phyloP scores from a whole-genome alignment of 2,888 invertebrate species.

The Lottia gigantea region DNA sequence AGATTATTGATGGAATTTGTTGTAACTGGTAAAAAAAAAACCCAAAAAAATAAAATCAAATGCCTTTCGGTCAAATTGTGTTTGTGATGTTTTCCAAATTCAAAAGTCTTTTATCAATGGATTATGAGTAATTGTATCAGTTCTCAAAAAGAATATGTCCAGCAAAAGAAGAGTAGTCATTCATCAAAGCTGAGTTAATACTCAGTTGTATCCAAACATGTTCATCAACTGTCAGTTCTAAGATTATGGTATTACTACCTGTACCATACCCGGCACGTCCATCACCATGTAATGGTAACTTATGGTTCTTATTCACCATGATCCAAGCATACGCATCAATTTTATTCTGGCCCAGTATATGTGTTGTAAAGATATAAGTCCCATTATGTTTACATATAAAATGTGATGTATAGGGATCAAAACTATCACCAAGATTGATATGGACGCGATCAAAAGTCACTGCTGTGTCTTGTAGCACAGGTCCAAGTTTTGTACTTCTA shows the following conservation, averaged over 20 bases:
- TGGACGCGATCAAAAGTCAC: conserved; percentile 62
- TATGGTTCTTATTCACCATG: conserved; percentile 64
- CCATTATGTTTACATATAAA: conserved; percentile 63
- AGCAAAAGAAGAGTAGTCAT: conserved; percentile 66
- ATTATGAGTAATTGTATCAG: conserved; percentile 9
- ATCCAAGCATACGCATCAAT: conserved; percentile 64
- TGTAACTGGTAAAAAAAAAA: no score
- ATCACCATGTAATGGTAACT: conserved; percentile 64
- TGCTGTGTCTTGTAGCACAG: conserved; percentile 61
- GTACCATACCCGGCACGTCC: conserved; percentile 63
- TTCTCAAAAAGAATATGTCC: conserved; percentile 62
- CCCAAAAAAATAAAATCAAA: no score
- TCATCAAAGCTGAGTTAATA: conserved; percentile 62
- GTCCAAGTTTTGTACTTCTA: conserved; percentile 60
- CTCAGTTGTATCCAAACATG: conserved; percentile 64
- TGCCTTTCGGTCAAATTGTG: no score
- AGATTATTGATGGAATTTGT: no score
- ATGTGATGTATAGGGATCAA: conserved; percentile 61
- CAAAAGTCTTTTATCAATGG: no score
- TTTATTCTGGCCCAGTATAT: conserved; percentile 61
- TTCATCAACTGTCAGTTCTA: conserved; percentile 56
- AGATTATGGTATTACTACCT: conserved; percentile 63
- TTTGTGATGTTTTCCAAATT: no score
- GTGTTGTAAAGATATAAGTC: conserved; percentile 63
- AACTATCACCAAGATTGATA: conserved; percentile 60